A percentile compares a stretch with the other conserved stretches of the same genome.
phyloP scores from a whole-genome alignment of 1,140 invertebrate genomes.

The Arion vulgaris region DNA sequence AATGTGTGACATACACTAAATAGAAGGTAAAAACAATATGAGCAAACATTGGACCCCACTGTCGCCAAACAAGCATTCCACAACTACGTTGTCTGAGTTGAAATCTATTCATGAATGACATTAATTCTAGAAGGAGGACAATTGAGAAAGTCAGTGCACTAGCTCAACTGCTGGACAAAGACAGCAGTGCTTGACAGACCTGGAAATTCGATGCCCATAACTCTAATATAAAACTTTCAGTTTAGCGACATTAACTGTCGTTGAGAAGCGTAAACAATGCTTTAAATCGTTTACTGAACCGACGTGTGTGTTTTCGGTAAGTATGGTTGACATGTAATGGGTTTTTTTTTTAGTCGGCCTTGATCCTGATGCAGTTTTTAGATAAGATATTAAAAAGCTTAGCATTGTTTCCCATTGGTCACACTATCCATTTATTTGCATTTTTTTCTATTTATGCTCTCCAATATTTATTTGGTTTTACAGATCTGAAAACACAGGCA shows the following conservation, averaged over 20 bases:
- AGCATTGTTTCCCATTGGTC: too few relatives aligned
- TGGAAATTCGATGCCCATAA: not conserved
- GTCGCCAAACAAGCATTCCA: not conserved
- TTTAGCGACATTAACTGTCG: not conserved
- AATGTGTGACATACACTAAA: too few relatives aligned
- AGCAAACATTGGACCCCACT: not conserved
- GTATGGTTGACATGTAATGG: not conserved
- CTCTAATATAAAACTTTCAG: not conserved
- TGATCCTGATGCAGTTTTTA: not conserved
- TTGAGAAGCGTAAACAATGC: not conserved
- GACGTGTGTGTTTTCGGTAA: not conserved
- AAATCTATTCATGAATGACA: not conserved
- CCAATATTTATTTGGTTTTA: too few relatives aligned
- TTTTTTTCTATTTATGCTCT: conserved; percentile 19
- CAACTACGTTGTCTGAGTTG: not conserved
- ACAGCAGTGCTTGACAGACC: not conserved
- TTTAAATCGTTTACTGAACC: not conserved
- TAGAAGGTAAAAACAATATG: too few relatives aligned
- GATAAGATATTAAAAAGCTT: too few relatives aligned
- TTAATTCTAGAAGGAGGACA: not conserved
- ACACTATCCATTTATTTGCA: conserved; percentile 3
- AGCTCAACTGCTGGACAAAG: not conserved
- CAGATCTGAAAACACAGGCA: too few relatives aligned
- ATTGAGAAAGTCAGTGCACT: not conserved
- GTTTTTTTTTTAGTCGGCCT: not conserved